Conservation (phyloP, 2,888 invertebrate genomes). For the Lepidochitona cinerea region DNA sequence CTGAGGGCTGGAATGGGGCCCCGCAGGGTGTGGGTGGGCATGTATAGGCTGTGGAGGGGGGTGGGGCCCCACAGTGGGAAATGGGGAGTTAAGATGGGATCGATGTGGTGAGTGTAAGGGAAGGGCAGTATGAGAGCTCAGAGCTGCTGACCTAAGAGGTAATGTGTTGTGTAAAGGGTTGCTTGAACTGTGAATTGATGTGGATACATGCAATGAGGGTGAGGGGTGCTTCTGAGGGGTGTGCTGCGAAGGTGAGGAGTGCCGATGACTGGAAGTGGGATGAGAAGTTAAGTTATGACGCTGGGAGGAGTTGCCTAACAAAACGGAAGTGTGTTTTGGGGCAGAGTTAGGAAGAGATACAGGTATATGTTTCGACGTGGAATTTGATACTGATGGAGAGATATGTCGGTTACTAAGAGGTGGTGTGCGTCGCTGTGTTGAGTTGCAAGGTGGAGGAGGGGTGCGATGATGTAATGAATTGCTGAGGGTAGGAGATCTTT, state of each 20-base stretch:
- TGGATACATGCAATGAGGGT: not conserved
- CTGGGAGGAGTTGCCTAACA: not conserved
- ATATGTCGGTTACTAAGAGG: not conserved
- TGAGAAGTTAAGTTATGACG: not conserved
- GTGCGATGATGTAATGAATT: not conserved
- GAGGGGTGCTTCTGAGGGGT: not conserved
- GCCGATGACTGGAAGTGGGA: too few species aligned
- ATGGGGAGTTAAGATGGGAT: not conserved
- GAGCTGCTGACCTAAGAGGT: not conserved
- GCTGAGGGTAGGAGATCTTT: too few species aligned
- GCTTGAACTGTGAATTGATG: not conserved
- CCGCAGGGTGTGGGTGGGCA: not conserved
- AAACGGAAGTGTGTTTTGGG: not conserved
- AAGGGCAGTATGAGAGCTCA: not conserved
- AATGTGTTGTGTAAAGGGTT: not conserved
- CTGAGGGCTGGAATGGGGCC: not conserved
- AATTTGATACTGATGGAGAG: not conserved
- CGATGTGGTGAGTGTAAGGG: not conserved
- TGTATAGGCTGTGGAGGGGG: slow-evolving; percentile 2
- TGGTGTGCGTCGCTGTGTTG: not conserved
- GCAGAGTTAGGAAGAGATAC: not conserved
- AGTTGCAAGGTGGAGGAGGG: not conserved
- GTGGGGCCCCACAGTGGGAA: not conserved
- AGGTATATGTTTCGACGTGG: not conserved
- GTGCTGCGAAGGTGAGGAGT: not conserved